phyloP scores from a whole-genome alignment of 2,113 vertebrate genomes.

The Hippocampus barbouri region DNA sequence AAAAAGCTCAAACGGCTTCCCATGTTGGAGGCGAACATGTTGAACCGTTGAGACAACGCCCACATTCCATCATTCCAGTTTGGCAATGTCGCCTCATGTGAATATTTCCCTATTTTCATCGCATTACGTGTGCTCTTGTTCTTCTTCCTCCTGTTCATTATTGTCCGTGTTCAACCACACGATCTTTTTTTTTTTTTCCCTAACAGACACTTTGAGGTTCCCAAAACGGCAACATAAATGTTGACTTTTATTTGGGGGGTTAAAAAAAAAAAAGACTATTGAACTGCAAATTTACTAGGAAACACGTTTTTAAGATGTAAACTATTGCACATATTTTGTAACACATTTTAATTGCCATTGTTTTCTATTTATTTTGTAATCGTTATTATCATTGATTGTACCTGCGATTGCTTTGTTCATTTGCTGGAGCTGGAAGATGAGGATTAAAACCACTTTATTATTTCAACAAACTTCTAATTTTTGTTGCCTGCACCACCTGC shows the following conservation, averaged over 20 bases:
- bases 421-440: conserved; percentile 38
- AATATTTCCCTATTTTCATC: background rate
- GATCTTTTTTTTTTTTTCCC: conserved; percentile 10
- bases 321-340: conserved; percentile 75
- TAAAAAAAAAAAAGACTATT: conserved; percentile 47
- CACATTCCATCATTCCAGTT: background rate
- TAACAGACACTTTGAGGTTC: conserved; percentile 19
- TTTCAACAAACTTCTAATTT: background rate
- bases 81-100: background rate
- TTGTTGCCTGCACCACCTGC: background rate
- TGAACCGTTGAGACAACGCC: background rate
- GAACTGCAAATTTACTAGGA: conserved; percentile 51
- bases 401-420: conserved; percentile 45
- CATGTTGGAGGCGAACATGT: background rate
- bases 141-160: background rate
- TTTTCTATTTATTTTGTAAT: conserved; percentile 73
- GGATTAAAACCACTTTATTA: conserved; percentile 53
- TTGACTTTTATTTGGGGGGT: conserved; percentile 32
- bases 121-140: background rate
- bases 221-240: conserved; percentile 22
- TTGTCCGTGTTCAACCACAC: background rate
- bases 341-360: conserved; percentile 66
- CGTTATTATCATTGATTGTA: conserved; percentile 54
- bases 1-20: background rate
- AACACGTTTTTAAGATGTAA: conserved; percentile 62